Evolutionary conservation across 1,140 invertebrate species (phyloP).

Genomic region (Caenorhabditis tropicalis): DNA sequence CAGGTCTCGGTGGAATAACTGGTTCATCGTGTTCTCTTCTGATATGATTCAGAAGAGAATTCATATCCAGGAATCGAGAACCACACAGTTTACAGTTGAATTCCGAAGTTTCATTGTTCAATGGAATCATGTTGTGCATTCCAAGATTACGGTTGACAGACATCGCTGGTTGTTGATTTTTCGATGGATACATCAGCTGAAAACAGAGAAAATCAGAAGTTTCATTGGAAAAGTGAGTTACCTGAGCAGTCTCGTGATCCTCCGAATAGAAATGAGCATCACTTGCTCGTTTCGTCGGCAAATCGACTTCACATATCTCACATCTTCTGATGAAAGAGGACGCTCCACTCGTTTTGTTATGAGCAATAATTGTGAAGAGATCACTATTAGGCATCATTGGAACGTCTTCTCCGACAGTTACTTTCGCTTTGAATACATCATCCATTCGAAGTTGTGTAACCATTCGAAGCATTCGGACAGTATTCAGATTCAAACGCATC

Average conservation of each 20-base stretch:
- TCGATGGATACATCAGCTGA: slow-evolving; percentile 37
- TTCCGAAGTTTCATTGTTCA: background rate
- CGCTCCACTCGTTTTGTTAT: background rate
- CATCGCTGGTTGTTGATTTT: background rate
- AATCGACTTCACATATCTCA: slow-evolving; percentile 49
- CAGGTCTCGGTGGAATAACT: slow-evolving; percentile 25
- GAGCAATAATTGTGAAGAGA: background rate
- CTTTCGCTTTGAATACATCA: background rate
- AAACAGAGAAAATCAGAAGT: background rate
- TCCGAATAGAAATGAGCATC: slow-evolving; percentile 48
- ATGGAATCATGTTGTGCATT: background rate
- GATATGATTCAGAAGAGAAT: slow-evolving; percentile 41
- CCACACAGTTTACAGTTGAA: slow-evolving; percentile 54
- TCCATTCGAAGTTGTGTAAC: background rate
- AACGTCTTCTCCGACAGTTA: background rate
- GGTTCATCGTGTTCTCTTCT: slow-evolving; percentile 50
- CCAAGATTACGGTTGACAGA: background rate
- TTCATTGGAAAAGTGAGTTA: background rate
- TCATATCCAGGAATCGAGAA: slow-evolving; percentile 46
- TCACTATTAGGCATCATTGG: background rate
- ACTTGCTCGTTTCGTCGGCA: slow-evolving; percentile 27
- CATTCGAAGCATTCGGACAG: slow-evolving; percentile 7
- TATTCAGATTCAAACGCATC: slow-evolving; percentile 10
- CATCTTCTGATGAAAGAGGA: slow-evolving; percentile 37
- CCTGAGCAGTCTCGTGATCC: slow-evolving; percentile 54